Evolutionary conservation across 2,888 invertebrate genomes (phyloP), one percentile per base, ranked within the genome.

Genomic region (Lampropteryx suffumata): DNA sequence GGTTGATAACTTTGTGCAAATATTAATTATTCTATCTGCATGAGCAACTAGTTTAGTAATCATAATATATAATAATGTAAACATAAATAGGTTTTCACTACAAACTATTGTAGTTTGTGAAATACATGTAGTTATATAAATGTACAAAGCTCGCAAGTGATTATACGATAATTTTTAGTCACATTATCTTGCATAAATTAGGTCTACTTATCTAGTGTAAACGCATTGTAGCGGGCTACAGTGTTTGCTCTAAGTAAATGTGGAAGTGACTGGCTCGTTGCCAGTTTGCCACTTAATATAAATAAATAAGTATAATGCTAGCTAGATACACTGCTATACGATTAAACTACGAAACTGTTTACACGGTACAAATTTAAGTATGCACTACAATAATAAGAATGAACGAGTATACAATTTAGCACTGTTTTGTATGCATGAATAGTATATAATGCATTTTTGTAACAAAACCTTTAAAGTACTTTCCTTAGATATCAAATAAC

Each of bases 271-370:
- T 53, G 53, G 53, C 48, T 21, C 13, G 5, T 34, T 32, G 53
- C 53, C 53, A 53, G 44, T 41, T 28, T 44, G 13, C 53, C 44
- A 53, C 53, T 53, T 53, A 39, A 53, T 48, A 43, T 44, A 41
- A 36, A 53, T 48, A 48, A 40, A 53, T 41, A 43, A 45, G 26
- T 30, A 21, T 30, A 44, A 41, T 13, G 28, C 34, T 30, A 40
- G 34, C 34, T 47, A 41, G 9, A 7, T 24, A 24, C 1, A 29
- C 35, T 27, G n/a, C 21, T 35, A 36, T 43, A 26, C 24, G 17
- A 32, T 33, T 33, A 27, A 43, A 43, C 36, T 36, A 17, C 8
- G 13, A 12, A 47, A 47, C 39, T 32, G 40, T 24, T 35, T 10
- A 30, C 34, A 41, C 14, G 27, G 11, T 21, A 27, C 12, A 34